Percentiles rank a stretch among this genome's conserved stretches.
phyloP scores from a whole-genome alignment of 2,113 vertebrate species.

The Equus przewalskii region DNA sequence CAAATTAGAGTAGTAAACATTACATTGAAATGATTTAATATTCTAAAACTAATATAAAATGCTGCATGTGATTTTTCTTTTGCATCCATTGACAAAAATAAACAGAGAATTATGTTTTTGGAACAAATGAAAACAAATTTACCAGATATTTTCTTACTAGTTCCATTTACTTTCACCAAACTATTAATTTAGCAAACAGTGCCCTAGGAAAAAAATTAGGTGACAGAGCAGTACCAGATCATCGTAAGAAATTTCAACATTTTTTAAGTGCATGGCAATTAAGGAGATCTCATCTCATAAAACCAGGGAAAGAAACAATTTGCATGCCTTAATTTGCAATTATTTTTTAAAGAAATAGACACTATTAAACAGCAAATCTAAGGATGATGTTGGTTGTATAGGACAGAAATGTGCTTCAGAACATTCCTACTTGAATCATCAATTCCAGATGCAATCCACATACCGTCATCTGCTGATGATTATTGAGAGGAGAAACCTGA shows the following conservation, averaged over 20 bases:
- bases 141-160: background rate
- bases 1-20: background rate
- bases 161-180: constrained; percentile 63
- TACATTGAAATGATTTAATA: background rate
- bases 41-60: background rate
- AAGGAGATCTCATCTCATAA: constrained; percentile 52
- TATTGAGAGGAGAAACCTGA: background rate
- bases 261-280: constrained; percentile 36
- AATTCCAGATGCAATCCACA: constrained; percentile 62
- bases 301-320: background rate
- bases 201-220: constrained; percentile 85
- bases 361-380: background rate
- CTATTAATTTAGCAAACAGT: constrained; percentile 85
- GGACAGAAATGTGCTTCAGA: constrained; percentile 42
- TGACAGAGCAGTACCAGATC: constrained; percentile 82
- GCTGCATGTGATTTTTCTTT: background rate
- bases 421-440: constrained; percentile 54
- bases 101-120: background rate
- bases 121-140: constrained; percentile 67
- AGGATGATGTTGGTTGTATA: background rate
- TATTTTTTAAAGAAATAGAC: background rate
- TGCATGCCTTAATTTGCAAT: background rate
- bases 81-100: background rate
- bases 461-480: background rate
- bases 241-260: constrained; percentile 81